Conservation (phyloP, 2,888 invertebrate species). For the Noctua fimbriata region DNA sequence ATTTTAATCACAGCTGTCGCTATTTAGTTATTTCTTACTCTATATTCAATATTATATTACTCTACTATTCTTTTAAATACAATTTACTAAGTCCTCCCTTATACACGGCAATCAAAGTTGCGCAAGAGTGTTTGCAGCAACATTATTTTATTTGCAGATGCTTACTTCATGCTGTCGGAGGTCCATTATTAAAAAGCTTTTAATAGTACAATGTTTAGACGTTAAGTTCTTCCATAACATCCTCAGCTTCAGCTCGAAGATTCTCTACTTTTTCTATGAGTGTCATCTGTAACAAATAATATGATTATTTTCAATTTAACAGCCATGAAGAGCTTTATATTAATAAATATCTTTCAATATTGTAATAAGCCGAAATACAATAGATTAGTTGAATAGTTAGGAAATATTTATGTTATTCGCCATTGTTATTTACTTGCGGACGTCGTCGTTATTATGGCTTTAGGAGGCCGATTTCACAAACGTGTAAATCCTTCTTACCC, state of each 20-base stretch:
- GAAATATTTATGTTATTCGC: not conserved
- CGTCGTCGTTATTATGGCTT: not conserved
- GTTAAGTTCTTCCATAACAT: slow-evolving; percentile 91
- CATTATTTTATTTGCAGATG: not conserved
- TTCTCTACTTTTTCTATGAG: slow-evolving; percentile 96
- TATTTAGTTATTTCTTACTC: not conserved
- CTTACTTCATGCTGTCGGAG: not conserved
- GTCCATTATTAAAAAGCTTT: not conserved
- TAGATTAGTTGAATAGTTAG: not conserved
- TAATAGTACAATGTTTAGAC: slow-evolving; percentile 2
- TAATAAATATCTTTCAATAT: no score
- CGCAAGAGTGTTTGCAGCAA: slow-evolving; percentile 1
- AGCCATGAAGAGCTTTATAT: not conserved
- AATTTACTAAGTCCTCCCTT: slow-evolving; percentile 10
- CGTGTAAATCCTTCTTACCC: slow-evolving; percentile 88
- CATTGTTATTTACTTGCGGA: not conserved
- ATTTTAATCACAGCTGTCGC: slow-evolving; percentile 10
- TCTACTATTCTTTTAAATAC: slow-evolving; percentile 8
- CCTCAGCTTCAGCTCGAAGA: slow-evolving; percentile 95
- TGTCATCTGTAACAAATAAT: slow-evolving; percentile 90
- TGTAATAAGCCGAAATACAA: not conserved
- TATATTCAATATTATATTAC: not conserved
- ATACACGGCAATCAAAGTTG: not conserved
- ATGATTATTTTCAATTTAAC: not conserved
- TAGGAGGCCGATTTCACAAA: not conserved